phyloP scores from a whole-genome alignment of 1,140 invertebrate species.

The Cylas formicarius region DNA sequence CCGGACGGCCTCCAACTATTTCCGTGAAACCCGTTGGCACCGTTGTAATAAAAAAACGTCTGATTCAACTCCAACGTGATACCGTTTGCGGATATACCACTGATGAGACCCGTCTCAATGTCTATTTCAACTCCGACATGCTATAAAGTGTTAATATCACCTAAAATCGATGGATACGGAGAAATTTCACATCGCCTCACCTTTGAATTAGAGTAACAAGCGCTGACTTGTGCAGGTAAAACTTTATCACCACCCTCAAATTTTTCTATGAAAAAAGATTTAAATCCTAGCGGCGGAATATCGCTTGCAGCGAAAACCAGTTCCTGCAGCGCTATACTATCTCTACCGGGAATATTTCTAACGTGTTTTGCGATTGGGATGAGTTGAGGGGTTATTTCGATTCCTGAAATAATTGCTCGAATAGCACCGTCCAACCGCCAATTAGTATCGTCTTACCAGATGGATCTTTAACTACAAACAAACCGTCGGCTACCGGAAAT shows the following conservation, averaged over 20 bases:
- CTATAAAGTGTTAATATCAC: conserved; percentile 8
- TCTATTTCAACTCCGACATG: conserved; percentile 32
- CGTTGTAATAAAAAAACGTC: conserved; percentile 69
- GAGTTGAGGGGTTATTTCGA: conserved; percentile 41
- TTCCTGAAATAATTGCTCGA: conserved; percentile 39
- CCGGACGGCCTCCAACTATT: conserved; percentile 48
- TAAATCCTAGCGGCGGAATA: conserved; percentile 60
- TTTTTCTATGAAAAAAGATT: conserved; percentile 50
- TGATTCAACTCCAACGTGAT: conserved; percentile 51
- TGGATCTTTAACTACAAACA: conserved; percentile 57
- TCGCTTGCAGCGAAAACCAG: conserved; percentile 58
- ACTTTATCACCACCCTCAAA: too few species aligned
- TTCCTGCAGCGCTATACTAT: conserved; percentile 44
- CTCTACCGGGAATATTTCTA: conserved; percentile 8
- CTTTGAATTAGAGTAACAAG: too few species aligned
- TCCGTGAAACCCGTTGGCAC: conserved; percentile 45
- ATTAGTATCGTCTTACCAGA: conserved; percentile 52
- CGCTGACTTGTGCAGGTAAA: too few species aligned
- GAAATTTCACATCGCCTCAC: too few species aligned
- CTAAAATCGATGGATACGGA: too few species aligned
- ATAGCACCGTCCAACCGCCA: conserved; percentile 53
- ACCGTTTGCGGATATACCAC: conserved; percentile 50
- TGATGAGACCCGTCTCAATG: conserved; percentile 48
- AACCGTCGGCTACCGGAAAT: conserved; percentile 56
- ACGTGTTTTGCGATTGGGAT: conserved; percentile 6